Evolutionary conservation across 2,113 vertebrate species (phyloP).

Genomic region (Diadophis punctatus): DNA sequence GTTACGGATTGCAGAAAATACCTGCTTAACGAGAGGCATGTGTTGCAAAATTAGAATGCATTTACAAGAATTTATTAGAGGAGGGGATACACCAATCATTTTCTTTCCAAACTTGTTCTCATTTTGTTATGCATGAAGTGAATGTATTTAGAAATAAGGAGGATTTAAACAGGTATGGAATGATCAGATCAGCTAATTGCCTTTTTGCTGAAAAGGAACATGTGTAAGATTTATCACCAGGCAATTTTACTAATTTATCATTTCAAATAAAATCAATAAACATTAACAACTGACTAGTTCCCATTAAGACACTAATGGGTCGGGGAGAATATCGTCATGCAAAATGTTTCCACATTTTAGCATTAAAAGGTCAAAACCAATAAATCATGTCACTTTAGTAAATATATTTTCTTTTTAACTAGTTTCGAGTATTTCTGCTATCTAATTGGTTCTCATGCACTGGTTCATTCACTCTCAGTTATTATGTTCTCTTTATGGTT

Average conservation of each 20-base stretch:
- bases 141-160: conserved; percentile 12
- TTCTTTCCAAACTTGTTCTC: conserved; percentile 36
- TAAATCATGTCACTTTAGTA: neutral
- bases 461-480: neutral
- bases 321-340: neutral
- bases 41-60: conserved; percentile 44
- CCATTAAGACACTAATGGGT: neutral
- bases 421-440: neutral
- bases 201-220: neutral
- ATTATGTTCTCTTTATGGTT: neutral
- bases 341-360: conserved; percentile 25
- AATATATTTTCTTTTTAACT: neutral
- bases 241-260: neutral
- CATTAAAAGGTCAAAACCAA: conserved; percentile 24
- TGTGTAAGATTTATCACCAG: conserved; percentile 9
- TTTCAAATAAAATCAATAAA: conserved; percentile 9
- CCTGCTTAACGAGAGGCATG: conserved; percentile 16
- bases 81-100: neutral
- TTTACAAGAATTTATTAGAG: conserved; percentile 48
- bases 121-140: conserved; percentile 10
- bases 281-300: neutral
- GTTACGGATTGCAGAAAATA: conserved; percentile 38
- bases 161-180: conserved; percentile 6
- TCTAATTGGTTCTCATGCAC: neutral
- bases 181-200: conserved; percentile 11